These are phyloP conservation scores for Lithodes maja DNA, from an alignment of 2,888 invertebrate species.

Conservation along the genomic window DNA sequence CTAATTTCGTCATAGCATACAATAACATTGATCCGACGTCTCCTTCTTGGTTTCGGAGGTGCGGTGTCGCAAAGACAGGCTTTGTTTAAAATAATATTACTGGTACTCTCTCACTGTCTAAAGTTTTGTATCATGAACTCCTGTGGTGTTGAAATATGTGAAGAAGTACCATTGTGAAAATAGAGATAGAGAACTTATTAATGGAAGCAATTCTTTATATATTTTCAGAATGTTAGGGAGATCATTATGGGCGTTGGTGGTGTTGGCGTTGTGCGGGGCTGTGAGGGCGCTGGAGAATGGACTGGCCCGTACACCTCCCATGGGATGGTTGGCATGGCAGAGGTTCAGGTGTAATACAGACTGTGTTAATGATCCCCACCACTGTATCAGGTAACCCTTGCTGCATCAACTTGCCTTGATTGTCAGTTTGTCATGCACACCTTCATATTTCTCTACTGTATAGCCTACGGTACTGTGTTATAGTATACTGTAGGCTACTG, in stretches of 20 bases:
- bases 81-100: no score
- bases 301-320: constrained; percentile 87
- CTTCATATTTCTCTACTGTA: background rate
- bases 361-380: constrained; percentile 90
- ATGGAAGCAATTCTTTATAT: background rate
- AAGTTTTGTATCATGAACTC: no score
- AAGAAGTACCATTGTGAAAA: no score
- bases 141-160: no score
- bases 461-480: background rate
- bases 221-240: constrained; percentile 1
- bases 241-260: background rate
- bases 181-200: no score
- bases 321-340: constrained; percentile 95
- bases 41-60: no score
- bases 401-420: background rate
- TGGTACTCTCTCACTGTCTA: no score
- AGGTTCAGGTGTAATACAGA: constrained; percentile 90
- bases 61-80: no score
- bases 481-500: background rate
- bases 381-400: constrained; percentile 85
- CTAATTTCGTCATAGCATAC: no score
- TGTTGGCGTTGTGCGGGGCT: constrained; percentile 4
- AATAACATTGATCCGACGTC: no score
- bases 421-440: no score
- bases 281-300: constrained; percentile 84